Percentiles rank a stretch among this genome's conserved stretches.
These are phyloP conservation scores for Ptychodera flava DNA, from an alignment of 35 echinoderm and acorn worm genomes.

Conservation along the genomic window DNA sequence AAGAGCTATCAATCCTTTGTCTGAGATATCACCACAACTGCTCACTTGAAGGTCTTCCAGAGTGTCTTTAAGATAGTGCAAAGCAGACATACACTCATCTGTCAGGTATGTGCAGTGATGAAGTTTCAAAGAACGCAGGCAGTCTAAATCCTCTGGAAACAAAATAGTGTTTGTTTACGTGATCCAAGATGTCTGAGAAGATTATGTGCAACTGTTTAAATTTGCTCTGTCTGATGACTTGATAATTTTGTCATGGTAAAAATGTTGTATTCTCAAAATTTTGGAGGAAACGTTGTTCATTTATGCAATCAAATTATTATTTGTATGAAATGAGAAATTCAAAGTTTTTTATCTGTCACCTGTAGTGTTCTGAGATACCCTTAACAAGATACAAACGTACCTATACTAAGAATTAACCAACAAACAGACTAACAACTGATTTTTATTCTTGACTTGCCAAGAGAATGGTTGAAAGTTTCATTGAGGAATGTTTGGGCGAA, in stretches of 20 bases:
- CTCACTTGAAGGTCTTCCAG: slow-evolving; percentile 68
- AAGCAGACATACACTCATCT: slow-evolving; percentile 55
- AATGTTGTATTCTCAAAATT: too few relatives aligned
- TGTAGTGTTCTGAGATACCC: too few relatives aligned
- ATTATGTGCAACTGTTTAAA: background rate
- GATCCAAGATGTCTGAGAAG: background rate
- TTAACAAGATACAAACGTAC: too few relatives aligned
- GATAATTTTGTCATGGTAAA: background rate
- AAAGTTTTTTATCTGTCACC: too few relatives aligned
- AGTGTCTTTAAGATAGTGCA: slow-evolving; percentile 71
- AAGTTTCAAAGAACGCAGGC: slow-evolving; percentile 67
- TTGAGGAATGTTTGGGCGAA: too few relatives aligned
- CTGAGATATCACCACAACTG: slow-evolving; percentile 89
- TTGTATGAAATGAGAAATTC: too few relatives aligned
- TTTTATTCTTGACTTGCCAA: too few relatives aligned
- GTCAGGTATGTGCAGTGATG: slow-evolving; percentile 92
- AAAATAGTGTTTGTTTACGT: background rate
- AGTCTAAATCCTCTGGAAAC: slow-evolving; percentile 52
- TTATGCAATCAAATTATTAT: too few relatives aligned
- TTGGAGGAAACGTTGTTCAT: too few relatives aligned
- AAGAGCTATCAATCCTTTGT: slow-evolving; percentile 61
- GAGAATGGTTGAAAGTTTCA: too few relatives aligned
- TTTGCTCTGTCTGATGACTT: background rate
- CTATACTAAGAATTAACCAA: too few relatives aligned
- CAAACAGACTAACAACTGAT: too few relatives aligned